Evolutionary conservation across 2,797 vertebrate genomes (phyloP).

Genomic region (Molossus molossus): DNA sequence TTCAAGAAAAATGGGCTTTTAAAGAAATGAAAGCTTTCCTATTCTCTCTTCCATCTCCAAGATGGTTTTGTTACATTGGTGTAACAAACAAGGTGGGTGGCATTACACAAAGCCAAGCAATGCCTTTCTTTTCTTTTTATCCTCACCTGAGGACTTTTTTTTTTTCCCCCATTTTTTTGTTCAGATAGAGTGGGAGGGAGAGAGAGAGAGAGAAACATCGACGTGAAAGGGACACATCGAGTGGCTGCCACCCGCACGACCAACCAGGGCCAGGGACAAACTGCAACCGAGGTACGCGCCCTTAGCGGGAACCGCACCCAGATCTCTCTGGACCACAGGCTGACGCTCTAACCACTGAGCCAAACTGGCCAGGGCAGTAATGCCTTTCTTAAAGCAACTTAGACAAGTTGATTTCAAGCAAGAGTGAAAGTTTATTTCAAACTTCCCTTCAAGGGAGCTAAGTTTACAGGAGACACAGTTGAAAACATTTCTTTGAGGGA

Average conservation of each 20-base stretch:
- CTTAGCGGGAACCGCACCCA: too few relatives aligned
- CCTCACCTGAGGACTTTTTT: too few relatives aligned
- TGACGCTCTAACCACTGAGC: too few relatives aligned
- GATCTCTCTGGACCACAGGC: too few relatives aligned
- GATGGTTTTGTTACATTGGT: neutral
- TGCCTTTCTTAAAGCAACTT: slow-evolving; percentile 8
- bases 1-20: neutral
- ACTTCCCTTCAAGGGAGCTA: neutral
- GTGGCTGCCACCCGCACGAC: too few relatives aligned
- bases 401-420: slow-evolving; percentile 34
- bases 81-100: neutral
- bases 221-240: too few relatives aligned
- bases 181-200: too few relatives aligned
- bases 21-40: neutral
- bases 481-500: neutral
- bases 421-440: slow-evolving; percentile 17
- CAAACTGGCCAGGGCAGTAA: neutral
- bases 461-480: neutral
- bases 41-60: neutral
- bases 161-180: too few relatives aligned
- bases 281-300: too few relatives aligned
- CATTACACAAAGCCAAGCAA: neutral
- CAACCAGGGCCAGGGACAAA: too few relatives aligned
- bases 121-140: neutral
- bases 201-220: too few relatives aligned